Evolutionary conservation across 2,113 vertebrate species (phyloP).

Genomic region (Astur gentilis): DNA sequence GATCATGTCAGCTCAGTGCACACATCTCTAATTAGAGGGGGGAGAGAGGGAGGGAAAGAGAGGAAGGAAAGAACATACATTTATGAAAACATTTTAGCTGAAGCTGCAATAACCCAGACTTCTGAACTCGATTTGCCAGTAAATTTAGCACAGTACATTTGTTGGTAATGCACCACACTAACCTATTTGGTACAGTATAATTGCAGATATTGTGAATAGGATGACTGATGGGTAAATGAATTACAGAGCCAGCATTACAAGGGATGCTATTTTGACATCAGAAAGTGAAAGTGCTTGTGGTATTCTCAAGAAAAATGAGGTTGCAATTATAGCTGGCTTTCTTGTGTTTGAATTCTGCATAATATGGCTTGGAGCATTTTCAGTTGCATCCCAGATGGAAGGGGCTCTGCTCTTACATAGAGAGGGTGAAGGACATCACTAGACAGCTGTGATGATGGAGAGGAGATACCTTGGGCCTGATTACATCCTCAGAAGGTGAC

Average conservation of each 20-base stretch:
- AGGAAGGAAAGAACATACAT: background rate
- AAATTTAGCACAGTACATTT: background rate
- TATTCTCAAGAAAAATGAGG: background rate
- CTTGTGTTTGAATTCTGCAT: background rate
- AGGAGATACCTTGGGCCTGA: background rate
- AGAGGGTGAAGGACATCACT: background rate
- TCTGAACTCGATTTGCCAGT: background rate
- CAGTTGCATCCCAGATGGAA: background rate
- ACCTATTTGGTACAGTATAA: background rate
- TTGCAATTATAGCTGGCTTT: background rate
- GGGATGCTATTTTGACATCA: background rate
- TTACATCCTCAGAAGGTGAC: background rate
- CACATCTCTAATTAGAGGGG: background rate
- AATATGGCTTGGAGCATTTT: background rate
- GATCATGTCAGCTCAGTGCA: background rate
- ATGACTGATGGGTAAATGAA: background rate
- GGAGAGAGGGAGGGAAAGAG: background rate
- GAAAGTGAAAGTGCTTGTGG: background rate
- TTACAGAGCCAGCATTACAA: background rate
- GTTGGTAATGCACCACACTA: background rate
- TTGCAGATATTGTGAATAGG: background rate
- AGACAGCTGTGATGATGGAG: background rate
- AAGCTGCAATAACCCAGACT: background rate
- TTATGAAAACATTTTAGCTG: background rate
- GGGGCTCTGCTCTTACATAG: background rate